Evolutionary conservation across 2,797 vertebrate genomes (phyloP).

Genomic region (Anniella stebbinsi): DNA sequence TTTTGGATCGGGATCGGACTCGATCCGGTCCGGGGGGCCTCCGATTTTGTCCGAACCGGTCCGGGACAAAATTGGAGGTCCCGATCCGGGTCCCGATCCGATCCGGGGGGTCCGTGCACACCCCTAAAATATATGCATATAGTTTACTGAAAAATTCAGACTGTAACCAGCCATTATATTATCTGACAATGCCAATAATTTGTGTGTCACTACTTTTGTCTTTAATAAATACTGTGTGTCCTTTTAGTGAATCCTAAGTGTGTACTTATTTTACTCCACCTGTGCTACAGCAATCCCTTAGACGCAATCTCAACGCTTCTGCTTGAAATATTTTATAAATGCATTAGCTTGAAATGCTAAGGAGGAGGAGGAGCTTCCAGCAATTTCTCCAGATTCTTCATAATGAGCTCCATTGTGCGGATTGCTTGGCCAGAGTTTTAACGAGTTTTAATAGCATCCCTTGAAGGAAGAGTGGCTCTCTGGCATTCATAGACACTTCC

Average conservation of each 20-base stretch:
- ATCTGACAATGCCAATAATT: background rate
- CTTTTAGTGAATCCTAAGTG: background rate
- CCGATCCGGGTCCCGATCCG: too few species aligned
- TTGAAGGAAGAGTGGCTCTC: constrained; percentile 70
- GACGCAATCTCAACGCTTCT: background rate
- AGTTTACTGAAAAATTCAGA: background rate
- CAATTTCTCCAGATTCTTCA: constrained; percentile 57
- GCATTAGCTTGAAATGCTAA: constrained; percentile 54
- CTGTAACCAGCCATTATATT: constrained; percentile 7
- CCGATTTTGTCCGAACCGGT: too few species aligned
- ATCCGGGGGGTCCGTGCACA: too few species aligned
- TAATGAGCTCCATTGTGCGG: constrained; percentile 73
- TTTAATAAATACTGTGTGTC: background rate
- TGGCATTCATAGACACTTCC: constrained; percentile 72
- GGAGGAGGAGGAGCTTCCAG: constrained; percentile 46
- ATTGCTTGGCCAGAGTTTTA: constrained; percentile 66
- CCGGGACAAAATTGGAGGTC: too few species aligned
- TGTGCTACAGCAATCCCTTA: constrained; percentile 10
- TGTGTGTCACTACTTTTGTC: background rate
- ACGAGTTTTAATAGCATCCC: constrained; percentile 73
- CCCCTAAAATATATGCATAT: background rate
- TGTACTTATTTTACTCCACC: constrained; percentile 7
- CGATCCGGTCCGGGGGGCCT: too few species aligned
- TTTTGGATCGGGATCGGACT: too few species aligned
- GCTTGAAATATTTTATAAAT: constrained; percentile 52